phyloP scores from a whole-genome alignment of 2,797 vertebrate species.

The Ammospiza maritima region DNA sequence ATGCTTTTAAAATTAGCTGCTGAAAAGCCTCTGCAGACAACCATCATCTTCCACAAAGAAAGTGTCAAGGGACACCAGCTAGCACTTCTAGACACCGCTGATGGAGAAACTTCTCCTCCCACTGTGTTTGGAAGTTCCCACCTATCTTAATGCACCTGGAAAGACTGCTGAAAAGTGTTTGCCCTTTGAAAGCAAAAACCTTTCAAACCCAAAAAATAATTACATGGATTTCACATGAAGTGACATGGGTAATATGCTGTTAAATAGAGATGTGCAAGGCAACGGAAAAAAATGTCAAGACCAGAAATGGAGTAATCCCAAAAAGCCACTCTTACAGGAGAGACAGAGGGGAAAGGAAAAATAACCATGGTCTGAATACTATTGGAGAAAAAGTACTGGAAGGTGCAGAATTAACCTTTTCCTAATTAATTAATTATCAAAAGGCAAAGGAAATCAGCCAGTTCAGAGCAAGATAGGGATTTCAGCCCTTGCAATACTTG shows the following conservation, averaged over 20 bases:
- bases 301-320: not conserved
- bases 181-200: constrained; percentile 32
- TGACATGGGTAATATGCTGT: not conserved
- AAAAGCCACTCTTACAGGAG: not conserved
- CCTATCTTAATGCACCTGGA: not conserved
- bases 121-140: not conserved
- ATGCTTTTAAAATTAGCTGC: not conserved
- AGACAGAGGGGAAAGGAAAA: not conserved
- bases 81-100: not conserved
- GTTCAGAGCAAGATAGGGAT: not conserved
- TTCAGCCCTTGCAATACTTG: not conserved
- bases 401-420: not conserved
- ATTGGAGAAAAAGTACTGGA: not conserved
- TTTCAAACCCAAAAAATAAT: constrained; percentile 31
- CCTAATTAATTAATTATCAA: not conserved
- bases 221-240: constrained; percentile 2
- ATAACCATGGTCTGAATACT: not conserved
- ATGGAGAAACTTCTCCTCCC: not conserved
- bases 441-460: not conserved
- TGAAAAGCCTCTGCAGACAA: not conserved
- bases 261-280: not conserved
- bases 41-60: not conserved
- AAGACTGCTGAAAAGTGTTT: not conserved
- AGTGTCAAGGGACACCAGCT: not conserved
- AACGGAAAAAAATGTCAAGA: not conserved